Evolutionary conservation across 2,888 invertebrate species (phyloP).

Genomic region (Xylota segnis): DNA sequence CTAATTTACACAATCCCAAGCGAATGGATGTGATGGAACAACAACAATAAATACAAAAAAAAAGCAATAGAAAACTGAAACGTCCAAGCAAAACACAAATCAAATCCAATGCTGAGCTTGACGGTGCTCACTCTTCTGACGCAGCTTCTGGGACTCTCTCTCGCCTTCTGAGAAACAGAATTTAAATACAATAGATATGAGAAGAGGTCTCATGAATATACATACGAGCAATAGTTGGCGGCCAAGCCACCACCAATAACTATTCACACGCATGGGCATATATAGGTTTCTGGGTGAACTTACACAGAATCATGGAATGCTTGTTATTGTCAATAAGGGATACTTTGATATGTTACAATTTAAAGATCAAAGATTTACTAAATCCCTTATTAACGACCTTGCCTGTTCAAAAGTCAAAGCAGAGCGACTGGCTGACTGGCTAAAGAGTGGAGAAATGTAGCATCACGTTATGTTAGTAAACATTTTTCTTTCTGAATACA

Average conservation of each 20-base stretch:
- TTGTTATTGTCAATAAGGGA: background rate
- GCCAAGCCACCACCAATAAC: conserved; percentile 12
- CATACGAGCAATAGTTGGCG: conserved; percentile 4
- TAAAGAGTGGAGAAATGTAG: too few species aligned
- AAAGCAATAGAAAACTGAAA: conserved; percentile 17
- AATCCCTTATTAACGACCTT: too few species aligned
- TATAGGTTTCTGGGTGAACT: conserved; percentile 57
- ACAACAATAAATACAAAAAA: conserved; percentile 42
- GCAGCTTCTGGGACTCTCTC: background rate
- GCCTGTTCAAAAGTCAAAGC: too few species aligned
- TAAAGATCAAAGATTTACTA: too few species aligned
- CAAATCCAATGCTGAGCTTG: conserved; percentile 65
- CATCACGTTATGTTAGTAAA: too few species aligned
- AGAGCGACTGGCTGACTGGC: too few species aligned
- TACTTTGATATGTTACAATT: background rate
- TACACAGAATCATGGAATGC: background rate
- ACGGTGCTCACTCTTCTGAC: conserved; percentile 22
- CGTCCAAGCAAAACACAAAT: conserved; percentile 50
- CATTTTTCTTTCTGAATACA: too few species aligned
- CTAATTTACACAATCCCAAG: conserved; percentile 68
- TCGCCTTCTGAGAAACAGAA: conserved; percentile 36
- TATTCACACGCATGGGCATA: conserved; percentile 26
- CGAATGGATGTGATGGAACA: conserved; percentile 49
- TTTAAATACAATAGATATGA: conserved; percentile 62
- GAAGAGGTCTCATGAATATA: conserved; percentile 43